These are phyloP conservation scores for Caenorhabditis angaria DNA, from an alignment of 2,888 invertebrate genomes.

Conservation along the genomic window DNA sequence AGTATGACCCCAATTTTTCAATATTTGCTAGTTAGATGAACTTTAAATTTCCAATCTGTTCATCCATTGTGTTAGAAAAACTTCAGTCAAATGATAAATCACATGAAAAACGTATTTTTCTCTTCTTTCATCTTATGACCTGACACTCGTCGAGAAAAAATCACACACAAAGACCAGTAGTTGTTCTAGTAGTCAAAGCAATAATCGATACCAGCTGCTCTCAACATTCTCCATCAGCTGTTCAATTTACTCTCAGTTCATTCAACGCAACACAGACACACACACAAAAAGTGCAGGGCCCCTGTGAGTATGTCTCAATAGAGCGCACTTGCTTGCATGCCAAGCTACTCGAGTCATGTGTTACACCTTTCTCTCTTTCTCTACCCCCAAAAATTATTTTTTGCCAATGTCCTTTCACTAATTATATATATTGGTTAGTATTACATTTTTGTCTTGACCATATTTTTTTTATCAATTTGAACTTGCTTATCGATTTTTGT, in stretches of 20 bases:
- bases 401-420: conserved; percentile 6
- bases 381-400: conserved; percentile 10
- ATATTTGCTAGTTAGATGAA: no score
- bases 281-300: conserved; percentile 10
- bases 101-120: background rate
- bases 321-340: conserved; percentile 22
- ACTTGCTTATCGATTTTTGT: background rate
- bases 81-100: no score
- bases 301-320: conserved; percentile 11
- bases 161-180: background rate
- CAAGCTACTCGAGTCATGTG: conserved; percentile 8
- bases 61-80: no score
- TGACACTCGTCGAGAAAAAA: background rate
- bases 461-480: background rate
- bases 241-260: no score
- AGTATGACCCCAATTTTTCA: no score
- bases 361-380: conserved; percentile 5
- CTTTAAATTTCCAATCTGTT: no score
- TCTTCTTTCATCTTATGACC: background rate
- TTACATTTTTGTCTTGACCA: background rate
- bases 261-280: no score
- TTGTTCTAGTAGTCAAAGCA: no score
- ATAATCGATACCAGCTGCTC: background rate
- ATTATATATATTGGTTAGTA: background rate
- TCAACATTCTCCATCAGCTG: conserved; percentile 27